A percentile compares a stretch with the other conserved stretches of the same genome.
Evolutionary conservation across 2,113 vertebrate species (phyloP).

Genomic region (Noturus placidus): DNA sequence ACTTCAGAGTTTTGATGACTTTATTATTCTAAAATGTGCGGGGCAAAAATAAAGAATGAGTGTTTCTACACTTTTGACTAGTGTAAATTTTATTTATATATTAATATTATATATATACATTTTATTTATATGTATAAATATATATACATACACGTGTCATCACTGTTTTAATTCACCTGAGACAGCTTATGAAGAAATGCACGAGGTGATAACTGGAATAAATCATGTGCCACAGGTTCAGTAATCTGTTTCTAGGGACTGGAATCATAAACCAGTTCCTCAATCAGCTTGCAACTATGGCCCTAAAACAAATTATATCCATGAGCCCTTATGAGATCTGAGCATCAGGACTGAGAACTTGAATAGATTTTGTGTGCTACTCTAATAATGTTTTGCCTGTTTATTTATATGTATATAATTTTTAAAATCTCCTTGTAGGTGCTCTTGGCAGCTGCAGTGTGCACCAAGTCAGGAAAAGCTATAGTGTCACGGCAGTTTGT

Average conservation of each 20-base stretch:
- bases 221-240: neutral
- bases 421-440: constrained; percentile 73
- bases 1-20: no score
- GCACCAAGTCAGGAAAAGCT: constrained; percentile 97
- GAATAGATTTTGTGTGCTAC: neutral
- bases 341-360: neutral
- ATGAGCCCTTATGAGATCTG: neutral
- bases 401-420: neutral
- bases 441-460: constrained; percentile 97
- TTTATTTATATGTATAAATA: no score
- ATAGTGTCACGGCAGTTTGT: constrained; percentile 98
- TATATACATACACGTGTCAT: neutral
- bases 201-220: neutral
- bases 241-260: neutral
- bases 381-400: neutral
- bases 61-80: no score
- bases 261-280: neutral
- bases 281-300: neutral
- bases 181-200: neutral
- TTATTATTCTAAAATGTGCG: no score
- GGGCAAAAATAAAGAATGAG: no score
- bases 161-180: neutral
- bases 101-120: no score
- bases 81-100: no score
- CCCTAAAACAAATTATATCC: neutral